Percentiles rank a stretch among this genome's conserved stretches.
These are phyloP conservation scores for Gobiocypris rarus DNA, from an alignment of 2,113 vertebrate species.

Conservation along the genomic window DNA sequence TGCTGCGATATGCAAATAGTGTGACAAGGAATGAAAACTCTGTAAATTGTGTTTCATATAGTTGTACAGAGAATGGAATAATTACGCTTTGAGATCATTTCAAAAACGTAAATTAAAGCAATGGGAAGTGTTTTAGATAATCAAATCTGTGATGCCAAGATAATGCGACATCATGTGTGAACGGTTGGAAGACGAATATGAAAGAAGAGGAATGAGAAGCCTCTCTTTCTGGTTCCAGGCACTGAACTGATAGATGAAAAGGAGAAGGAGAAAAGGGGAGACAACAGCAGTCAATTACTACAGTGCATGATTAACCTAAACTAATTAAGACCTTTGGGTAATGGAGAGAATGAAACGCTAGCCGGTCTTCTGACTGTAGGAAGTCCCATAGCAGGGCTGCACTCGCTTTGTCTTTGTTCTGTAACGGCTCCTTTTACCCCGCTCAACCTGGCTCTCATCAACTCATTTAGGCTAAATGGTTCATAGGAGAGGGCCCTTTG, in stretches of 20 bases:
- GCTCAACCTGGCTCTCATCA: neutral
- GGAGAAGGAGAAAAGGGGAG: constrained; percentile 43
- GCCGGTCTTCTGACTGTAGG: constrained; percentile 60
- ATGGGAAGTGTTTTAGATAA: neutral
- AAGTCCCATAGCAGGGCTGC: constrained; percentile 68
- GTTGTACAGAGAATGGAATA: neutral
- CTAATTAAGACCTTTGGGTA: constrained; percentile 82
- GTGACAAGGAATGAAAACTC: neutral
- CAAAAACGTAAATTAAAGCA: neutral
- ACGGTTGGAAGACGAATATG: neutral
- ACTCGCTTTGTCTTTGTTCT: constrained; percentile 23
- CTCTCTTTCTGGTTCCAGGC: constrained; percentile 2
- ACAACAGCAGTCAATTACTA: constrained; percentile 75
- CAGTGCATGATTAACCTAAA: constrained; percentile 77
- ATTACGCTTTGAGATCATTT: neutral
- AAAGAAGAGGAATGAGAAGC: neutral
- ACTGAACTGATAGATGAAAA: constrained; percentile 11
- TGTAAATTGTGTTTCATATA: neutral
- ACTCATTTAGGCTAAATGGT: constrained; percentile 25
- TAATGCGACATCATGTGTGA: neutral
- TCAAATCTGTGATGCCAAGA: neutral
- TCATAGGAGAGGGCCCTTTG: neutral
- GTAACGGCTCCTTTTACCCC: neutral
- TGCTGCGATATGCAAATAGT: neutral
- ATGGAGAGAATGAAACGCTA: constrained; percentile 70